Evolutionary conservation across 2,888 invertebrate species (phyloP), one percentile per base, ranked within the genome.

Genomic region (Muscina levida): DNA sequence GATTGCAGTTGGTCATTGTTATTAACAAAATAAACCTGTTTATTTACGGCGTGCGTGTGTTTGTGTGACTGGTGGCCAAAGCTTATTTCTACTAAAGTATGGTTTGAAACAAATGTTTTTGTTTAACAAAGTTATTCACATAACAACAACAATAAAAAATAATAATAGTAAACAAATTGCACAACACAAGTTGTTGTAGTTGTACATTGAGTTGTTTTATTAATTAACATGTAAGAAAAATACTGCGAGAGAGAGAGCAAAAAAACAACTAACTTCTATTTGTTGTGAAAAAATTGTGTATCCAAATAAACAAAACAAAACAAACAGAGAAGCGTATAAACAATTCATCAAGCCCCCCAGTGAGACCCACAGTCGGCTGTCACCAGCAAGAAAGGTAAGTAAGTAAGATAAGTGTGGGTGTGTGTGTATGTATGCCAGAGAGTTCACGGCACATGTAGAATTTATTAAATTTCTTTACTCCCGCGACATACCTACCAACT

Each of bases 291-390:
- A 53, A 53, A 24, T 62, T 62, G 22, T 62, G 62, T 62, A 62
- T 59, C 39, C 39, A 37, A 4, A 39, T 39, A 57, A 37, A 57
- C 57, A 57, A 59, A 59, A 59, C 59, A 59, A 59, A 39, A 31
- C 3, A 31, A 31, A n/a, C n/a, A n/a, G n/a, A n/a, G n/a, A n/a
- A n/a, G n/a, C n/a, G 15, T 62, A 1, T 22, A 62, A 62, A 42
- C 62, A 59, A 59, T 19, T 53, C 53, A 53, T 51, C n/a, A n/a
- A n/a, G n/a, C 1, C 24, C 11, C 13, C 42, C 42, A 11, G 62
- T 37, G 37, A 19, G 4, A 26, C 57, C 24, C 17, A 13, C 37
- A 2, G 56, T n/a, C 37, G 39, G 5, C 39, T 37, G 59, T 22
- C 39, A 13, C 15, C 57, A 39, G n/a, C 11, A 37, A 17, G 59